Base-by-base conservation (phyloP, 2,797 vertebrate species). In the Acanthopagrus latus region DNA sequence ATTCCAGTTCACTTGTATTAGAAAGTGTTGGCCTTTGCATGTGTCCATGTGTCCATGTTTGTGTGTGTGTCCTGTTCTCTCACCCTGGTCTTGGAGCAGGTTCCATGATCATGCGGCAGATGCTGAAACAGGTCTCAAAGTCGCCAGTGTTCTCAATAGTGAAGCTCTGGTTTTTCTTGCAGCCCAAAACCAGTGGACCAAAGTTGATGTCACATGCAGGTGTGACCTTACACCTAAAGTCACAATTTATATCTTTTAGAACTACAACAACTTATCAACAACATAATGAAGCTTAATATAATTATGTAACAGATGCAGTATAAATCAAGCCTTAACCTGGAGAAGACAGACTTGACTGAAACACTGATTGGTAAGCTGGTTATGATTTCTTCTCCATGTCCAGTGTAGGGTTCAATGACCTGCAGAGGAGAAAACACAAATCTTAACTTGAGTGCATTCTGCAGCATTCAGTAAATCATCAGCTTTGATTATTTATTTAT, bases 121-220 rank as follows among this genome's bases (percentile, higher is more conserved):
- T 95, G 79, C 0, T 27, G 56, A 93, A 99, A 38, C 81, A 92
- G 11, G 95, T 95, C 41, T 94, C 94, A 1, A 96, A 94, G 18
- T 85, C 2, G 7, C 98, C 96, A 27, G 47, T 94, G 89, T 99
- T 99, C 92, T 97, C 95, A 25, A 99, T 90, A 1, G 57, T 88
- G 66, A 99, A 92, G 21, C 46, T 91, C 69, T 86, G 87, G 21
- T 64, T 94, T 85, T 94, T 97, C 65, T 88, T 96, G 59, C 74
- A 85, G 57, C 96, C 95, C 0, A 76, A 94, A 21, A 93, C 69
- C 81, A 98, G 48, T 1, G 95, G 90, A 2, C 98, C 97, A 0
- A 99, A 98, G 93, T 93, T 91, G 76, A 98, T 89, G 74, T 94
- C 60, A 0, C 89, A 91, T 8, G 93, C 86, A 9, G 98, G 97